Percentiles rank a stretch among this genome's conserved stretches.
These are phyloP conservation scores for Cydia splendana DNA, from an alignment of 1,140 invertebrate genomes.

Conservation along the genomic window DNA sequence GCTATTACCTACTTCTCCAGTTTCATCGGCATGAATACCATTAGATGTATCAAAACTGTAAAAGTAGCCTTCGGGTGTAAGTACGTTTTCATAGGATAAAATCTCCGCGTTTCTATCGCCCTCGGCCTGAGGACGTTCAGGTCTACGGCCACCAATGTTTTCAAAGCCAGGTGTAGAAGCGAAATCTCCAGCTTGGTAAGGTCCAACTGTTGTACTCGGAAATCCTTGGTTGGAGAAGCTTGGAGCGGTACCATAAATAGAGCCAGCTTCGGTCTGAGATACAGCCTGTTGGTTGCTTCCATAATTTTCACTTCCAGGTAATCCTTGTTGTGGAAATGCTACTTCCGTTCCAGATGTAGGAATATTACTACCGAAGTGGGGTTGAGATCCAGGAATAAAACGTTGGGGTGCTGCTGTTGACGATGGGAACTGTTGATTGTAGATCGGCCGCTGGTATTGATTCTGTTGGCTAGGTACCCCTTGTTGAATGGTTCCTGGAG, in stretches of 20 bases:
- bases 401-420: not conserved
- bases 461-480: not conserved
- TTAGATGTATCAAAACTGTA: constrained; percentile 84
- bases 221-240: not conserved
- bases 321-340: not conserved
- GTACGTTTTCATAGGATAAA: constrained; percentile 60
- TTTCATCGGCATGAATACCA: constrained; percentile 82
- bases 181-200: not conserved
- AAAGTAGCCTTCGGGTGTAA: constrained; percentile 80
- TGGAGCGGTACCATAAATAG: not conserved
- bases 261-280: not conserved
- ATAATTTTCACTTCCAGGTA: not conserved
- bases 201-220: not conserved
- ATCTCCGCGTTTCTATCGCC: constrained; percentile 56
- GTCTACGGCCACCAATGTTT: constrained; percentile 14
- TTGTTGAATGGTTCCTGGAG: not conserved
- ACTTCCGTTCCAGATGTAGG: not conserved
- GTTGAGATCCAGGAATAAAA: constrained; percentile 10
- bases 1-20: constrained; percentile 74
- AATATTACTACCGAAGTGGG: not conserved
- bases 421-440: not conserved
- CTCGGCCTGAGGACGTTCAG: constrained; percentile 54
- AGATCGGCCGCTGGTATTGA: not conserved
- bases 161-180: not conserved
- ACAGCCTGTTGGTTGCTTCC: not conserved